Evolutionary conservation across 92 coral and sea anemone species (phyloP).

Genomic region (Epizoanthus stellaris): DNA sequence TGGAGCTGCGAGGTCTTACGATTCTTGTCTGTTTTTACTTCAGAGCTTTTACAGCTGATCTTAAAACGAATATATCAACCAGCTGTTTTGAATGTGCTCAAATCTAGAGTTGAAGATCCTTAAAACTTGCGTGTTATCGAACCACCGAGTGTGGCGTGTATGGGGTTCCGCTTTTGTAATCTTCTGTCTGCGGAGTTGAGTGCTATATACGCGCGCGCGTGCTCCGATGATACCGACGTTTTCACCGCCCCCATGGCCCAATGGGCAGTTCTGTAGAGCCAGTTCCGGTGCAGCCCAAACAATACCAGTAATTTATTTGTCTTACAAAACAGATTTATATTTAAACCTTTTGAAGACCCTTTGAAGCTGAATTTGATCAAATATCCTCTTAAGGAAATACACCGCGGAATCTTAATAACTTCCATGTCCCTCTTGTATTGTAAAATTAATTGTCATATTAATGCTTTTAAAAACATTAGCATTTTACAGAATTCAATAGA

Average conservation of each 20-base stretch:
- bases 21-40: too few species aligned
- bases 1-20: too few species aligned
- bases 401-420: conserved; percentile 33
- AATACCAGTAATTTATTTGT: conserved; percentile 32
- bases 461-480: not conserved
- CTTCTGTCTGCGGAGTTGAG: not conserved
- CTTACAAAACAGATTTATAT: conserved; percentile 33
- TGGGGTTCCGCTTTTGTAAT: not conserved
- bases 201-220: conserved; percentile 25
- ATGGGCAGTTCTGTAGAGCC: not conserved
- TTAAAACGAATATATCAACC: too few species aligned
- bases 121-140: not conserved
- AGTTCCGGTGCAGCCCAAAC: conserved; percentile 35
- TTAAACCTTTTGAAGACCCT: not conserved
- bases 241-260: conserved; percentile 48
- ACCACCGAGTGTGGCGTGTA: not conserved
- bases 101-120: too few species aligned
- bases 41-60: too few species aligned
- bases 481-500: not conserved
- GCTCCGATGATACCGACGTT: conserved; percentile 10
- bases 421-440: conserved; percentile 1
- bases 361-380: conserved; percentile 6
- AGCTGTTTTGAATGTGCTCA: too few species aligned
- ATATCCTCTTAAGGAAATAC: conserved; percentile 20
- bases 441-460: not conserved